These are phyloP conservation scores for Muricea muricata DNA, from an alignment of 92 coral and sea anemone genomes.

Conservation along the genomic window DNA sequence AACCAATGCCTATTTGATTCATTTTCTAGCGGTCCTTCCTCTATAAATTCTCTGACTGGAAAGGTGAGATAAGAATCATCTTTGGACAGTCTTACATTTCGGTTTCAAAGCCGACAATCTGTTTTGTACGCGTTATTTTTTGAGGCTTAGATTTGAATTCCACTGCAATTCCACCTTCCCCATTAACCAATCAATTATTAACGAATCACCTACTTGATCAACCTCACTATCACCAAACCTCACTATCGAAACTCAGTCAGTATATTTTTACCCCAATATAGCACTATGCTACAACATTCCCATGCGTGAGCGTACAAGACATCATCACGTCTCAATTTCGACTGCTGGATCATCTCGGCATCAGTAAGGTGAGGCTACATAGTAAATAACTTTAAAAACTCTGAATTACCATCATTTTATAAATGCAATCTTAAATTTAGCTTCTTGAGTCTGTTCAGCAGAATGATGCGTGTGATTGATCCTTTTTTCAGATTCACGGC, in stretches of 20 bases:
- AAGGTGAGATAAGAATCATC: conserved; percentile 83
- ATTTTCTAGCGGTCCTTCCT: conserved; percentile 88
- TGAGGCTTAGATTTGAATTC: too few relatives aligned
- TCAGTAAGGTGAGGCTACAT: conserved; percentile 69
- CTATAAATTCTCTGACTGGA: conserved; percentile 83
- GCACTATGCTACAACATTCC: conserved; percentile 96
- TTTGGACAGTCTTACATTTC: too few relatives aligned
- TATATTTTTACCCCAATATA: conserved; percentile 38
- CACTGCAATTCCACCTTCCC: too few relatives aligned
- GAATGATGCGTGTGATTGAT: neutral
- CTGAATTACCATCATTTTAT: too few relatives aligned
- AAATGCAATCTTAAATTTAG: neutral
- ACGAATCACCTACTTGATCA: too few relatives aligned
- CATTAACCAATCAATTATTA: too few relatives aligned
- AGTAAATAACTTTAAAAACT: too few relatives aligned
- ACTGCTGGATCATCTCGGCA: conserved; percentile 85
- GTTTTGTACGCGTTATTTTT: too few relatives aligned
- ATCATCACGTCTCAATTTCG: conserved; percentile 84
- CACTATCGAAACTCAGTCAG: too few relatives aligned
- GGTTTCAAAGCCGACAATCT: too few relatives aligned
- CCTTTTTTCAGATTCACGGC: conserved; percentile 69
- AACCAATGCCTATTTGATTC: too few relatives aligned
- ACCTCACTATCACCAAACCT: too few relatives aligned
- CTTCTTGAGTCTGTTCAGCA: neutral
- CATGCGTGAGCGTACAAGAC: conserved; percentile 90